Base-by-base conservation (phyloP, 2,888 invertebrate species). In the Lepidocyrtinus sp. region DNA sequence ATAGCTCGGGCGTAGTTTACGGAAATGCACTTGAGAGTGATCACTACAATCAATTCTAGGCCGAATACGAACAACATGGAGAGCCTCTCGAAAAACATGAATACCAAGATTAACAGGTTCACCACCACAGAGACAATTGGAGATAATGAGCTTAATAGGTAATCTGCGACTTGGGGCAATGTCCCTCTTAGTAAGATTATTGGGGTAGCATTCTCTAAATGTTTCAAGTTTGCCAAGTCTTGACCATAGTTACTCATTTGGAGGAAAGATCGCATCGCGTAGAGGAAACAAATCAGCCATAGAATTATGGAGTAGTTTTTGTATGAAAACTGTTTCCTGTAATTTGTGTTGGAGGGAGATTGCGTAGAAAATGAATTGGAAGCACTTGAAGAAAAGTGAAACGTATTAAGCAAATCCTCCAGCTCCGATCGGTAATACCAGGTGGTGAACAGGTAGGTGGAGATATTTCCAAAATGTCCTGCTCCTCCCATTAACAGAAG, bases 401-500 rank as follows among this genome's bases (percentile, higher is more conserved):
- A 5, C 1, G 70, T 61, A 36, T 76, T 76, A 5, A 76, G 25
- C 12, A 76, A 63, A 36, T 64, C 15, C 12, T 46, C 22, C 0
- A 76, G 55, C 15, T 55, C 22, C 1, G 25, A 55, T 12, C 26
- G 17, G 46, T 45, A 17, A 9, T 25, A 64, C 7, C 50, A 1
- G 1, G 24, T 19, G 3, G 70, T 70, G 19, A 9, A n/a, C 15
- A 76, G 1, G 21, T 55, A 71, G 0, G 12, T 7, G 0, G n/a
- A 1, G 5, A 76, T 19, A 26, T 64, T 21, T 0, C 1, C 17
- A 55, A 76, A n/a, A 46, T 76, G 76, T 2, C 76, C 76, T 9
- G 22, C 0, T 15, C 61, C 65, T 1, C 76, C 76, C 2, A 76
- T 36, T 9, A 76, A 12, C 12, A 64, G 64, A 9, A 76, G 45